Evolutionary conservation across 1,140 invertebrate species (phyloP).

Genomic region (Zaprionus ornatus): DNA sequence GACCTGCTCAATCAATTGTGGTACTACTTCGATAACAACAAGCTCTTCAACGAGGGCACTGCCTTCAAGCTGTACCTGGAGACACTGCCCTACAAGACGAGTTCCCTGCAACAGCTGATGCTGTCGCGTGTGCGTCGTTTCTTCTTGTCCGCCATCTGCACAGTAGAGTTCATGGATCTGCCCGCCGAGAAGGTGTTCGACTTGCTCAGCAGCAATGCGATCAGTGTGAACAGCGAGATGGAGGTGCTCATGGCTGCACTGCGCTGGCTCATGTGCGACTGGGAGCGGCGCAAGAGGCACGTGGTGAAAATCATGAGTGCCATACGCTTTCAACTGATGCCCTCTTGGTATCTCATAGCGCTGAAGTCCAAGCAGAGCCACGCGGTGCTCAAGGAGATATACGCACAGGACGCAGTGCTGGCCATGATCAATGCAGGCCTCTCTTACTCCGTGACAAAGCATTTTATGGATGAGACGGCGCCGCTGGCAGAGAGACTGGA

Average conservation of each 20-base stretch:
- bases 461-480: background rate
- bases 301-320: conserved; percentile 87
- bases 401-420: conserved; percentile 87
- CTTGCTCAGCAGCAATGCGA: conserved; percentile 88
- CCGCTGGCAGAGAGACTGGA: background rate
- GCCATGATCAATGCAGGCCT: conserved; percentile 87
- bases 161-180: conserved; percentile 88
- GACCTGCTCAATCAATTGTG: conserved; percentile 90
- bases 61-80: conserved; percentile 89
- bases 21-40: conserved; percentile 88
- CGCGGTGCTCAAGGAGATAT: conserved; percentile 87
- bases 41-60: conserved; percentile 88
- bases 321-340: conserved; percentile 89
- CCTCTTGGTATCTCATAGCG: conserved; percentile 89
- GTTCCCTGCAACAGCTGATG: conserved; percentile 85
- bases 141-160: conserved; percentile 89
- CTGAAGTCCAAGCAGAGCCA: conserved; percentile 84
- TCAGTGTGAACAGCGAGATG: conserved; percentile 86
- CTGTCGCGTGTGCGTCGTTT: conserved; percentile 89
- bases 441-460: conserved; percentile 85
- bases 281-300: conserved; percentile 85
- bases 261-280: conserved; percentile 89
- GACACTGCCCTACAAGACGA: conserved; percentile 82
- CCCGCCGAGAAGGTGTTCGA: conserved; percentile 86
- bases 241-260: conserved; percentile 90